Evolutionary conservation across 2,888 invertebrate genomes (phyloP), one percentile per base, ranked within the genome.

Genomic region (Lapara coniferarum): DNA sequence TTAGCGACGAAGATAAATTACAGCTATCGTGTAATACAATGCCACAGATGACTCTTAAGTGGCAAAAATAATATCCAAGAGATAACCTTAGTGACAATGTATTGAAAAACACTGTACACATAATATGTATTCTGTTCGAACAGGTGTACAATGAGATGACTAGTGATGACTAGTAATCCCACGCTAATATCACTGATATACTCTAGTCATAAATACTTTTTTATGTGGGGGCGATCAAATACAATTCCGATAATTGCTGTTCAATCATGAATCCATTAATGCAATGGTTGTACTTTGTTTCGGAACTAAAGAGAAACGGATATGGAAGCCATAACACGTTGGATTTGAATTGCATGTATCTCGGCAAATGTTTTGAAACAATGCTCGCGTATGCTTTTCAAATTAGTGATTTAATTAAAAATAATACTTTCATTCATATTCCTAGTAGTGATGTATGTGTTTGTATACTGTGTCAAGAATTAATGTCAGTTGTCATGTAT

Each of bases 41-140:
- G 66, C 52, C 66, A 70, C 49, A 70, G 72, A 74, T 67, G 69
- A 46, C 69, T 70, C 66, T 69, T 73, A 73, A 74, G 74, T 66
- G 66, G 73, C 55, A 71, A 75, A 73, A 68, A 71, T 74, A 76
- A 69, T 75, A 74, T 73, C 70, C 71, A 73, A 72, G 69, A 79
- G 85, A 85, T 87, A 83, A 83, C 82, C 83, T 85, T 83, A 79
- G 72, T 77, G 84, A 86, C 84, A 84, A 73, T 55, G 57, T 68
- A 70, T 72, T 74, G 44, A 37, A 66, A 66, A 37, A 51, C 51
- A 49, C 57, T 66, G 30, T 69, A 71, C 13, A 4, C 51, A 51
- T 70, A 71, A 51, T 70, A 71, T 71, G 25, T 2, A 25, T 2
- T 70, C 55, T 73, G 73, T 74, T 70, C 66, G 70, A 76, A 78